Conservation (phyloP, 2,888 invertebrate genomes). For the Germaria angustata region DNA sequence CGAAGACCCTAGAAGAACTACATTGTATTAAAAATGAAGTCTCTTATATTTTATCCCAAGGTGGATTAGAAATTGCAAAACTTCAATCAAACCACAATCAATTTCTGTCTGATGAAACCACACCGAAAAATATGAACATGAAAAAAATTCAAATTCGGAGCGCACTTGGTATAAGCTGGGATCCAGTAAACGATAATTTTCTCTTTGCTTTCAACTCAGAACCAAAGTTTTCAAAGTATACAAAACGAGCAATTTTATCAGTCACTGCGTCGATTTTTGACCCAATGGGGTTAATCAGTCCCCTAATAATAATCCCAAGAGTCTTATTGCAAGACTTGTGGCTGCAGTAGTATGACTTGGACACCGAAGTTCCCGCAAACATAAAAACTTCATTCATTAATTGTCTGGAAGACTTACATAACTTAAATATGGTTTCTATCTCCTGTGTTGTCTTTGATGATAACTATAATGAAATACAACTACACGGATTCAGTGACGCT, state of each 20-base stretch:
- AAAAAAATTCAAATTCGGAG: slow-evolving; percentile 13
- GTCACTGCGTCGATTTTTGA: slow-evolving; percentile 22
- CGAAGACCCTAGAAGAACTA: neutral
- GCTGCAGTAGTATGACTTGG: slow-evolving; percentile 2
- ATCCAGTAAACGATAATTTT: too few relatives aligned
- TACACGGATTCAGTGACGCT: slow-evolving; percentile 20
- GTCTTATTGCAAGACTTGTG: slow-evolving; percentile 29
- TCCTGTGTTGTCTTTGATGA: neutral
- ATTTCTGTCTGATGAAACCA: neutral
- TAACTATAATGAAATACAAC: slow-evolving; percentile 7
- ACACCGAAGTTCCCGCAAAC: neutral
- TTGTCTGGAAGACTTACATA: neutral
- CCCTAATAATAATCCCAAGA: slow-evolving; percentile 15
- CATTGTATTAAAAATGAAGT: slow-evolving; percentile 11
- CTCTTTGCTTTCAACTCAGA: slow-evolving; percentile 7
- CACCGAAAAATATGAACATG: slow-evolving; percentile 23
- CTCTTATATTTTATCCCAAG: slow-evolving; percentile 2
- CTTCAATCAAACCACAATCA: slow-evolving; percentile 10
- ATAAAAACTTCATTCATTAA: neutral
- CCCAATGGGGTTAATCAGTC: too few relatives aligned
- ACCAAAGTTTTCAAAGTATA: neutral
- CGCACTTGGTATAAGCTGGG: too few relatives aligned
- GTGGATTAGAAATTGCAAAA: slow-evolving; percentile 23
- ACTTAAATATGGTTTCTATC: neutral
- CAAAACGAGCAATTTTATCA: slow-evolving; percentile 20